Conservation (phyloP, 2,113 vertebrate genomes). For the Ictalurus punctatus region DNA sequence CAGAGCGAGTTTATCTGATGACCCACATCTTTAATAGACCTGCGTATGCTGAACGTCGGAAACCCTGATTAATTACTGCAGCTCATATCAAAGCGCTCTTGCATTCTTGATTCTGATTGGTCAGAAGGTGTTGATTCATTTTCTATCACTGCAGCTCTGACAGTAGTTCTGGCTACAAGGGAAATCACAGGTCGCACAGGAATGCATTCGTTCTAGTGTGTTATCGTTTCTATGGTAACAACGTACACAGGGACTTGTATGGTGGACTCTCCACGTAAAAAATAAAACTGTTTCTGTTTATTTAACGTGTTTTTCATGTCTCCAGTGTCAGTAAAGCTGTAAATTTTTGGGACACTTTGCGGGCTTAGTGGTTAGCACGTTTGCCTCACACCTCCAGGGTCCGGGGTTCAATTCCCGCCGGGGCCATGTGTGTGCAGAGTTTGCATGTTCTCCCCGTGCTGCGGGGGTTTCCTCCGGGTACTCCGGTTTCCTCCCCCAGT, state of each 20-base stretch:
- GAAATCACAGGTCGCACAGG: not conserved
- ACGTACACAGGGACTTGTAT: not conserved
- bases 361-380: too few relatives aligned
- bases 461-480: too few relatives aligned
- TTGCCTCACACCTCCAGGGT: too few relatives aligned
- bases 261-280: not conserved
- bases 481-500: too few relatives aligned
- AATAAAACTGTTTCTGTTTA: not conserved
- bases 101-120: not conserved
- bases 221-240: not conserved
- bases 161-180: not conserved
- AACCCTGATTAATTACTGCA: slow-evolving; percentile 3
- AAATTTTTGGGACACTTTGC: not conserved
- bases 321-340: not conserved
- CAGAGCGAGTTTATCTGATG: not conserved
- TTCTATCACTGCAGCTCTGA: too few relatives aligned
- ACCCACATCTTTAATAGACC: slow-evolving; percentile 17
- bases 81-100: not conserved
- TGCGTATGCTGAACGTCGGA: not conserved
- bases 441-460: too few relatives aligned
- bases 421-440: too few relatives aligned
- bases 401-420: too few relatives aligned
- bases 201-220: not conserved
- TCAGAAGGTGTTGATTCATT: not conserved
- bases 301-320: not conserved